These are phyloP conservation scores for Choreutis nemorana DNA, from an alignment of 2,888 invertebrate species.

Conservation along the genomic window DNA sequence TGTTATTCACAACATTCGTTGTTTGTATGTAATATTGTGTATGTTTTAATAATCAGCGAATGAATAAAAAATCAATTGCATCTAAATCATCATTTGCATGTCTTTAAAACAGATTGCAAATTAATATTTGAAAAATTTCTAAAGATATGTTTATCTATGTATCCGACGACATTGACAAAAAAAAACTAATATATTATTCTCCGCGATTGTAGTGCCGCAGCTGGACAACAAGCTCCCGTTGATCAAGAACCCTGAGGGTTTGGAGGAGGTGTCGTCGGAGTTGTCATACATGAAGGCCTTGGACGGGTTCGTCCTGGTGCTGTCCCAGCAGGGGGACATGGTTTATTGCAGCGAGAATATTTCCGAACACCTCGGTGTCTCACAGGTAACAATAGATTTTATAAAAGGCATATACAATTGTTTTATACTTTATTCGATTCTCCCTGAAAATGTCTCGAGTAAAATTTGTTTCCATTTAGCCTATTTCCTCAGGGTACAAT, in stretches of 20 bases:
- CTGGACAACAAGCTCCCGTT: slow-evolving; percentile 30
- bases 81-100: too few relatives aligned
- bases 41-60: too few relatives aligned
- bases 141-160: too few relatives aligned
- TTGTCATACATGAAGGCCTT: slow-evolving; percentile 79
- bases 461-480: too few relatives aligned
- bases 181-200: too few relatives aligned
- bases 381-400: slow-evolving; percentile 76
- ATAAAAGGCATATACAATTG: too few relatives aligned
- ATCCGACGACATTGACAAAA: too few relatives aligned
- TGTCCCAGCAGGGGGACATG: slow-evolving; percentile 90
- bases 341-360: slow-evolving; percentile 93
- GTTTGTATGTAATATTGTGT: too few relatives aligned
- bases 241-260: slow-evolving; percentile 36
- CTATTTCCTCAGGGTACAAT: neutral
- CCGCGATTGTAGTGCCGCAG: slow-evolving; percentile 48
- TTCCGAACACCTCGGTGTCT: slow-evolving; percentile 87
- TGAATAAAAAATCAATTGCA: too few relatives aligned
- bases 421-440: neutral
- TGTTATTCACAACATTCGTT: too few relatives aligned
- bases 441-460: neutral
- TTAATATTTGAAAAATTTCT: too few relatives aligned
- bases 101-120: too few relatives aligned
- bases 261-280: slow-evolving; percentile 60
- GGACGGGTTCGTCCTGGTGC: slow-evolving; percentile 89